Percentiles rank a stretch among this genome's conserved stretches.
These are phyloP conservation scores for Lampris megalopsis DNA, from an alignment of 2,113 vertebrate species.

Conservation along the genomic window DNA sequence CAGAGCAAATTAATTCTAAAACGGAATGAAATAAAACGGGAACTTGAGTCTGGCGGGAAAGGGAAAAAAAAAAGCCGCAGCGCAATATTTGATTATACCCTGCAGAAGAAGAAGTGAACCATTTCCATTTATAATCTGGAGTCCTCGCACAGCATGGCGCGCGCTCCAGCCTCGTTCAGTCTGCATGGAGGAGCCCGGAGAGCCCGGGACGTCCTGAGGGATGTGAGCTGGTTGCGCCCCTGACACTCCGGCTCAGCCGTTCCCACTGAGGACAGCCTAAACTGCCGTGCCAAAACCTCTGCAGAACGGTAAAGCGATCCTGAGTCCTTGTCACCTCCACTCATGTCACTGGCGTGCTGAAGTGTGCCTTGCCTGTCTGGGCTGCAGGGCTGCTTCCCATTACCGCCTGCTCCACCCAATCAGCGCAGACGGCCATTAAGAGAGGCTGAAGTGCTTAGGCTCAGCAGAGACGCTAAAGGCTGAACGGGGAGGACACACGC, in stretches of 20 bases:
- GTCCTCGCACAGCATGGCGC: background rate
- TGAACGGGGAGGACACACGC: slow-evolving; percentile 8
- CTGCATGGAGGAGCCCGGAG: slow-evolving; percentile 60
- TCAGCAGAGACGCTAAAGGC: slow-evolving; percentile 28
- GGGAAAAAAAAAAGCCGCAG: no score
- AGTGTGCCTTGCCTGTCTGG: slow-evolving; percentile 69
- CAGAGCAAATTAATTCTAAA: no score
- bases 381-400: slow-evolving; percentile 74
- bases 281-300: slow-evolving; percentile 73
- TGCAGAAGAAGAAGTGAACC: background rate
- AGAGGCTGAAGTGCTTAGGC: slow-evolving; percentile 36
- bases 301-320: slow-evolving; percentile 82
- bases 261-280: slow-evolving; percentile 75
- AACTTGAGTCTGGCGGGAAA: no score
- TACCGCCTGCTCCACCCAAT: slow-evolving; percentile 69
- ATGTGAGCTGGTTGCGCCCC: slow-evolving; percentile 34
- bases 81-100: no score
- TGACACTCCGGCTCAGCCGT: slow-evolving; percentile 55
- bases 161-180: slow-evolving; percentile 16
- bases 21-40: no score
- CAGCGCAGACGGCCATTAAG: slow-evolving; percentile 60
- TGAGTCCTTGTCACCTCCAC: slow-evolving; percentile 79
- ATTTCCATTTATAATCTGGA: background rate
- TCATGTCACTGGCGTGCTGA: slow-evolving; percentile 76
- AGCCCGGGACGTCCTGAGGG: slow-evolving; percentile 33